Percentiles rank a stretch among this genome's conserved stretches.
phyloP scores from a whole-genome alignment of 2,888 invertebrate species.

The Iphiclides podalirius region DNA sequence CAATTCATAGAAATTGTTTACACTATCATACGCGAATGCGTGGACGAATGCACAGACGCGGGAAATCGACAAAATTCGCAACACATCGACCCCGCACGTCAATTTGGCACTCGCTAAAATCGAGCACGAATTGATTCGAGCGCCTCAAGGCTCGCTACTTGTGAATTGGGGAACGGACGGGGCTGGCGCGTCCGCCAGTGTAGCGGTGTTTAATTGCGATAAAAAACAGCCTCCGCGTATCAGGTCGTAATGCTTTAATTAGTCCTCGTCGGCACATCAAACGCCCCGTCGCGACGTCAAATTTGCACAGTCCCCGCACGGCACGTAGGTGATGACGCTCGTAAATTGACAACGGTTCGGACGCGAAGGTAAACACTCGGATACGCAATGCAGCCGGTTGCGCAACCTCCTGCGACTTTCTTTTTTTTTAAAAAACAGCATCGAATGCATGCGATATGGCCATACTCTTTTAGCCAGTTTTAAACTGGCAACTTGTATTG shows the following conservation, averaged over 20 bases:
- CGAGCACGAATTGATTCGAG: slow-evolving; percentile 38
- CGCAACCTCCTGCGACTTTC: slow-evolving; percentile 8
- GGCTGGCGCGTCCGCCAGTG: slow-evolving; percentile 51
- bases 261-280: slow-evolving; percentile 58
- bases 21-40: too few species aligned
- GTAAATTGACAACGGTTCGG: slow-evolving; percentile 28
- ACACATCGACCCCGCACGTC: slow-evolving; percentile 42
- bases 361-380: slow-evolving; percentile 8
- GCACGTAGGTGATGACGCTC: slow-evolving; percentile 38
- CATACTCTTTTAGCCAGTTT: too few species aligned
- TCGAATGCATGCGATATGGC: too few species aligned
- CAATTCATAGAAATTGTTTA: too few species aligned
- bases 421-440: slow-evolving; percentile 8
- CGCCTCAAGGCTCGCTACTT: slow-evolving; percentile 51
- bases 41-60: too few species aligned
- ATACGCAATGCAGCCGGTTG: background rate
- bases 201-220: slow-evolving; percentile 61
- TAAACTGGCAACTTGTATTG: too few species aligned
- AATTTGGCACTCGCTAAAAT: slow-evolving; percentile 53
- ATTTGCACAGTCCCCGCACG: slow-evolving; percentile 36
- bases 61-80: slow-evolving; percentile 31
- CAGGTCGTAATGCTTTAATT: slow-evolving; percentile 64
- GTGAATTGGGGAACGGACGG: slow-evolving; percentile 46
- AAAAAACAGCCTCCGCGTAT: slow-evolving; percentile 55
- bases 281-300: too few species aligned